Evolutionary conservation across 2,797 vertebrate species (phyloP).

Genomic region (Schizothorax lantsangensis): DNA sequence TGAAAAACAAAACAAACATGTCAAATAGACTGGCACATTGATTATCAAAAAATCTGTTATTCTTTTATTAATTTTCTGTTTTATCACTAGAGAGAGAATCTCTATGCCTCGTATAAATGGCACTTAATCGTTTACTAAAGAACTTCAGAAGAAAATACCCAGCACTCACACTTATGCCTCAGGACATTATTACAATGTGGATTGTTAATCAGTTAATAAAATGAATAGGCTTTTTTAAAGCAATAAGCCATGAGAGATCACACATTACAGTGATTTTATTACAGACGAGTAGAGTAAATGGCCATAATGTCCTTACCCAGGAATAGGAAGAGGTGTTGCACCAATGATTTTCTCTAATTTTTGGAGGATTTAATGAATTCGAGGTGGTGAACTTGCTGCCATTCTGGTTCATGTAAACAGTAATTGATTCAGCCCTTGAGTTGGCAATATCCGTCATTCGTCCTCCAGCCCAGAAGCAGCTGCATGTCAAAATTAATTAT

Average conservation of each 20-base stretch:
- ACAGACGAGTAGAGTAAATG: neutral
- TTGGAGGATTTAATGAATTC: neutral
- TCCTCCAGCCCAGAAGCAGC: neutral
- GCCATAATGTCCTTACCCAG: neutral
- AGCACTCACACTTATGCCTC: neutral
- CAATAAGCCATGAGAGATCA: neutral
- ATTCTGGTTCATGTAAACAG: neutral
- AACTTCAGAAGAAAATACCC: neutral
- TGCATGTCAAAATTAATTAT: neutral
- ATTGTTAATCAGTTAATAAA: neutral
- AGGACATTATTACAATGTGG: neutral
- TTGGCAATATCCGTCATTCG: neutral
- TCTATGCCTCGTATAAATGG: neutral
- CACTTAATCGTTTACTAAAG: neutral
- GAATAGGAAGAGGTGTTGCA: neutral
- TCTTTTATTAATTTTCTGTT: neutral
- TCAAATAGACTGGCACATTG: neutral
- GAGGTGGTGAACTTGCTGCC: neutral
- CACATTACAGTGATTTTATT: neutral
- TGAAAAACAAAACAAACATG: conserved; percentile 11
- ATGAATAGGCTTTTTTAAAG: neutral
- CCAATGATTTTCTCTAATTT: neutral
- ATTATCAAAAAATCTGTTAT: neutral
- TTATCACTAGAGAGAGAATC: neutral
- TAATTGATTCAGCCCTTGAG: neutral